Base-by-base conservation (phyloP, 2,888 invertebrate species). In the Rhingia campestris region DNA sequence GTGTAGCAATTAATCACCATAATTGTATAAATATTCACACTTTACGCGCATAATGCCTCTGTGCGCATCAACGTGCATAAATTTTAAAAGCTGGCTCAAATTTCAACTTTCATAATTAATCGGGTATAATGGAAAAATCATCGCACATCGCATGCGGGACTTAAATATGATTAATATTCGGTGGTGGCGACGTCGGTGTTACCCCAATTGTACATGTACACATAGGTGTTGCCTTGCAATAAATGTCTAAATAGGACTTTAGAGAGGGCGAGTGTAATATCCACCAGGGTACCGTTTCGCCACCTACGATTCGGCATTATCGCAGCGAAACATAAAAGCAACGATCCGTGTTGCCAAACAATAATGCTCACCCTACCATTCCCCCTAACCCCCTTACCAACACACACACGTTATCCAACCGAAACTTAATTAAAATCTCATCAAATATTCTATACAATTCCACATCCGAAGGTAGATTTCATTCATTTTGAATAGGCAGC, bases 391-490 rank as follows among this genome's bases (percentile, higher is more conserved):
- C 49, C 22, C 14, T 12, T 22, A 6, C 49, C 58, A 37, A 14
- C 37, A n/a, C 32, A 30, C 10, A 33, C 41, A 14, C 32, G 14
- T 5, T 37, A 45, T 56, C 43, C 45, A 12, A 35, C 35, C n/a
- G 54, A 84, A 84, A 84, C 84, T 84, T 80, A 84, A 84, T 84
- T 84, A 84, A 84, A 84, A 84, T 70, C 80, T 75, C 84, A 84
- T 84, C 80, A 84, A 80, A 84, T 80, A 84, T 84, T 84, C 80
- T 69, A 84, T 74, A 80, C 74, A 75, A 80, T 84, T 80, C 64
- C 66, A 80, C 80, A 75, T 70, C 84, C 84, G 74, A 80, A 84
- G 79, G 58, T 58, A 54, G 66, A 73, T 73, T 82, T 73, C 61
- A 69, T 73, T 82, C 77, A 77, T 51, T 67, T 66, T 67, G 66